Evolutionary conservation across 2,797 vertebrate genomes (phyloP).

Genomic region (Salarias fasciatus): DNA sequence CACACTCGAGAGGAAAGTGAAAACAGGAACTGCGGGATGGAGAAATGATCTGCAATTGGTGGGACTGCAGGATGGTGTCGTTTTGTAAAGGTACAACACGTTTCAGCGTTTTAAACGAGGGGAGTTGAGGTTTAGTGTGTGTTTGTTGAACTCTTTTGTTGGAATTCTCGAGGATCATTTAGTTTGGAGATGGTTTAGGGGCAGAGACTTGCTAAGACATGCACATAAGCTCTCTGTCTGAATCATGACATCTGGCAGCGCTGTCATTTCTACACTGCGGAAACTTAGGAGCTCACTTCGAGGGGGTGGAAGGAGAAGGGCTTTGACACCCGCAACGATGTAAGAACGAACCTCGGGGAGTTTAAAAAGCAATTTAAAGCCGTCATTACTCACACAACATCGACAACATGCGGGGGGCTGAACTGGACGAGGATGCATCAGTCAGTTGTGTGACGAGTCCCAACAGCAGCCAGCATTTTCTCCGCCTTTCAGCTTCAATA

Average conservation of each 20-base stretch:
- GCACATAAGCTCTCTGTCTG: conserved; percentile 44
- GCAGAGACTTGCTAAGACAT: conserved; percentile 59
- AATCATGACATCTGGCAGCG: conserved; percentile 46
- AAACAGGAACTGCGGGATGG: conserved; percentile 66
- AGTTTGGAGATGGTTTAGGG: neutral
- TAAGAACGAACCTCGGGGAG: too few species aligned
- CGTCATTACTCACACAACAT: conserved; percentile 77
- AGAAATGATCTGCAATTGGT: neutral
- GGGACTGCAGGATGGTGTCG: neutral
- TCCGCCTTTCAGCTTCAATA: conserved; percentile 54
- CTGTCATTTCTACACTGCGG: conserved; percentile 37
- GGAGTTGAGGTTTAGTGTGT: neutral
- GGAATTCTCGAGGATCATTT: neutral
- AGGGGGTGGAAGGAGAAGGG: too few species aligned
- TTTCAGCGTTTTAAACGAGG: neutral
- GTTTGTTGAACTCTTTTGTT: neutral
- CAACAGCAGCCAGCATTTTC: conserved; percentile 64
- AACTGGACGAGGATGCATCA: conserved; percentile 81
- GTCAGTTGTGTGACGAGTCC: conserved; percentile 73
- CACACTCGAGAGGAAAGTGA: conserved; percentile 30
- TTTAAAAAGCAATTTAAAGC: conserved; percentile 4
- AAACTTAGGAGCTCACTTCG: conserved; percentile 42
- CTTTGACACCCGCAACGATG: too few species aligned
- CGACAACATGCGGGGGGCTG: conserved; percentile 70
- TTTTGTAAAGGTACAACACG: conserved; percentile 32